Evolutionary conservation across 2,888 invertebrate genomes (phyloP), one percentile per base, ranked within the genome.

Genomic region (Yponomeuta plumbellus): DNA sequence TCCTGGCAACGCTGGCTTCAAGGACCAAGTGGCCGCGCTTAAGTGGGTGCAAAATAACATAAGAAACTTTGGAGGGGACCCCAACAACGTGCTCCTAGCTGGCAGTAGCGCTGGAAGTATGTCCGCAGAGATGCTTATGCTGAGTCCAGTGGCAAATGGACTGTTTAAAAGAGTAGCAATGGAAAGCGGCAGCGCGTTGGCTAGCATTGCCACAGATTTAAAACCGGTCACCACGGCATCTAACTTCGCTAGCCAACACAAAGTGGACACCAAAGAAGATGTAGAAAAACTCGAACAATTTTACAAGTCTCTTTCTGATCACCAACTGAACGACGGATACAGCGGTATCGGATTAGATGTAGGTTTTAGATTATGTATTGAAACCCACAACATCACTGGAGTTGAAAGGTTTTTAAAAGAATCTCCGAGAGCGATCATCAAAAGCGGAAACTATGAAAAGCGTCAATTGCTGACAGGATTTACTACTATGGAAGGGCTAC

Each of bases 1-100:
- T 23, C 65, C 67, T 11, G 67, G 67, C 1, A 67, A 67, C 40
- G 61, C 65, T n/a, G 67, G 67, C 13, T 34, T 58, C 1, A 67
- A 65, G 34, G 67, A 67, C 34, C 67, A 67, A 57, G 34, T 56
- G 4, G 67, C 64, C 10, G 67, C 67, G 61, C 22, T 67, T 5
- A 40, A 52, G 13, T 67, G 67, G 67, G 34, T 67, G 17, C 39
- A 23, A 39, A 11, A 20, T 6, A 67, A 67, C 34, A 65, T 67
- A 17, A 21, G 8, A 5, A 6, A 59, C 4, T 67, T 67, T 52
- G 52, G 67, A 58, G 67, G 67, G 61, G 64, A 67, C 52, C 61
- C 67, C 13, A 61, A 67, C 13, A 58, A 67, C 20, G 34, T 67
- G 0, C 61, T 64, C 5, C 20, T 67, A 13, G 59, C 26, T 11